Evolutionary conservation across 2,113 vertebrate genomes (phyloP).

Genomic region (Pelobates fuscus): DNA sequence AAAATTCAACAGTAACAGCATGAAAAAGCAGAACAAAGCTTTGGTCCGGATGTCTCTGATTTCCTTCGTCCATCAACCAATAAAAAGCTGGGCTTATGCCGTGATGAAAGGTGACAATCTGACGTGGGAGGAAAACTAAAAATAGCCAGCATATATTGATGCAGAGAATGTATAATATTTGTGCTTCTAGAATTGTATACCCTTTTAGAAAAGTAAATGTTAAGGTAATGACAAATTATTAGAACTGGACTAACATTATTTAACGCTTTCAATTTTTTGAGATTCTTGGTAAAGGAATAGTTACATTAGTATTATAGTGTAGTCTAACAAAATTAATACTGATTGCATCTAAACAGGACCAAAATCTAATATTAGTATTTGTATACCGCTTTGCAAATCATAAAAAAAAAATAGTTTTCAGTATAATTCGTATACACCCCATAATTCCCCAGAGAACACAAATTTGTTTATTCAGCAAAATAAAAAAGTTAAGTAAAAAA

Average conservation of each 20-base stretch:
- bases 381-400: too few relatives aligned
- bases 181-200: slow-evolving; percentile 23
- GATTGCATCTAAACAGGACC: too few relatives aligned
- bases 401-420: too few relatives aligned
- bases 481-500: too few relatives aligned
- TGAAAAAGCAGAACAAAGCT: slow-evolving; percentile 14
- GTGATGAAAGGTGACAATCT: slow-evolving; percentile 29
- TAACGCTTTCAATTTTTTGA: too few relatives aligned
- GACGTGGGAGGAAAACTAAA: slow-evolving; percentile 27
- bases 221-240: slow-evolving; percentile 15
- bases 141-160: slow-evolving; percentile 30
- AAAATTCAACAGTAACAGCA: neutral
- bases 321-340: too few relatives aligned
- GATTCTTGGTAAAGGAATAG: too few relatives aligned
- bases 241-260: neutral
- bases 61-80: slow-evolving; percentile 22
- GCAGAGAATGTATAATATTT: slow-evolving; percentile 29
- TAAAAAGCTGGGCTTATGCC: slow-evolving; percentile 12
- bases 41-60: neutral
- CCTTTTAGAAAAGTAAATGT: slow-evolving; percentile 11
- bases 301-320: too few relatives aligned
- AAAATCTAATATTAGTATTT: too few relatives aligned
- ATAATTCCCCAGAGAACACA: too few relatives aligned
- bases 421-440: too few relatives aligned
- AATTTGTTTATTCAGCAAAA: too few relatives aligned